Percentiles rank a stretch among this genome's conserved stretches.
phyloP scores from a whole-genome alignment of 2,113 vertebrate genomes.

The Silurus asotus region DNA sequence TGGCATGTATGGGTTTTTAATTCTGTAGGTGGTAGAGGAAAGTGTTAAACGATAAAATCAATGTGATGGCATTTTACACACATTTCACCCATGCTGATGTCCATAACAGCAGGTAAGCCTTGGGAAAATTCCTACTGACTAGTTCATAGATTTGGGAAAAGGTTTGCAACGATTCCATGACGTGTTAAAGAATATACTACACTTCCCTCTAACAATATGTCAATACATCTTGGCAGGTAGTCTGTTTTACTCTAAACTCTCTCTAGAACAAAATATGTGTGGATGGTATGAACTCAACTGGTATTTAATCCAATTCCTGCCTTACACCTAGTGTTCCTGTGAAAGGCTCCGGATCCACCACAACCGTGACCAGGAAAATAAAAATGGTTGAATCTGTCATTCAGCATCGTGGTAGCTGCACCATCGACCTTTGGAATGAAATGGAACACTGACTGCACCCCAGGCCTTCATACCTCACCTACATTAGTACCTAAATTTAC shows the following conservation, averaged over 20 bases:
- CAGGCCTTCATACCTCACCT: too few relatives aligned
- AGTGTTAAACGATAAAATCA: constrained; percentile 11
- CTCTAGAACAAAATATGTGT: not conserved
- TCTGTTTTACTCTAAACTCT: not conserved
- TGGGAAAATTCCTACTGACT: not conserved
- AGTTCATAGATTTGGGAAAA: not conserved
- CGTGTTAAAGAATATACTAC: not conserved
- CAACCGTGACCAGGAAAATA: not conserved
- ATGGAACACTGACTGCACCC: too few relatives aligned
- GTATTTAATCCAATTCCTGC: not conserved
- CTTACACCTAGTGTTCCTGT: not conserved
- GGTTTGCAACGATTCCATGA: not conserved
- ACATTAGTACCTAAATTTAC: too few relatives aligned
- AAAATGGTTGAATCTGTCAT: not conserved
- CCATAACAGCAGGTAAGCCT: not conserved
- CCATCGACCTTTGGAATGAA: too few relatives aligned
- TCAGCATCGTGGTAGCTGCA: not conserved
- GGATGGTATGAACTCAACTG: not conserved
- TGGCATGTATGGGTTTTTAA: not conserved
- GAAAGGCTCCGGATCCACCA: not conserved
- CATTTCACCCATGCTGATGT: constrained; percentile 16
- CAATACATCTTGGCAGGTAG: not conserved
- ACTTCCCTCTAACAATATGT: not conserved
- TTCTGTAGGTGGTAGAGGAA: not conserved
- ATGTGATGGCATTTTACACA: constrained; percentile 26